Conservation (phyloP, 2,888 invertebrate genomes). For the Ceraclea dissimilis region DNA sequence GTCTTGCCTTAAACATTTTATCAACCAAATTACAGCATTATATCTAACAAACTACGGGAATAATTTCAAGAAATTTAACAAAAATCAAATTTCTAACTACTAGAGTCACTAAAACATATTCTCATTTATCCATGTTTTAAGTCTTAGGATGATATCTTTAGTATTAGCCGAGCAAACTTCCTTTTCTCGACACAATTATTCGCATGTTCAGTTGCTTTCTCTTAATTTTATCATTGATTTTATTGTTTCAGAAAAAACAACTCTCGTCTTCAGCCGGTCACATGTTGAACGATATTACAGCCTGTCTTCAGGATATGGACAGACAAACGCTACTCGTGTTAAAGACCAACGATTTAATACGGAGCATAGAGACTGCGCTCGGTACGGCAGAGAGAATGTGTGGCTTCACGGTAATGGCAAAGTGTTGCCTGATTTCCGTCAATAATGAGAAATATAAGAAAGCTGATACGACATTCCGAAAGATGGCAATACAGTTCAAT, state of each 20-base stretch:
- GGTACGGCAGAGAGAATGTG: constrained; percentile 70
- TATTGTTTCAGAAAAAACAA: constrained; percentile 61
- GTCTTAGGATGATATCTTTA: too few species aligned
- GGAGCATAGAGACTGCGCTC: constrained; percentile 82
- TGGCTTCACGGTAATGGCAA: constrained; percentile 85
- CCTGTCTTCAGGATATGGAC: constrained; percentile 82
- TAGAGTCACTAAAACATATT: too few species aligned
- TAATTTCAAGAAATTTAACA: too few species aligned
- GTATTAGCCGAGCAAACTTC: too few species aligned
- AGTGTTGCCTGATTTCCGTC: constrained; percentile 74
- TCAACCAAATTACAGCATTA: too few species aligned
- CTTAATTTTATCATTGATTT: too few species aligned
- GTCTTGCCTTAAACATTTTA: too few species aligned
- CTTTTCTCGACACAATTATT: too few species aligned
- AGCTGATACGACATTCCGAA: constrained; percentile 12
- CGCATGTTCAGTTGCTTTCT: too few species aligned
- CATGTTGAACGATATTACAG: constrained; percentile 72
- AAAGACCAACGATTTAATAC: constrained; percentile 93
- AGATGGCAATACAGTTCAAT: constrained; percentile 8
- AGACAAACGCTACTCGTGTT: constrained; percentile 90
- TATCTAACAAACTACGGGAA: too few species aligned
- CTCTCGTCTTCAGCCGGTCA: constrained; percentile 73
- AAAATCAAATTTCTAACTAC: too few species aligned
- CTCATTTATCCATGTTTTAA: too few species aligned
- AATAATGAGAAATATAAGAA: constrained; percentile 34